Base-by-base conservation (phyloP, 2,888 invertebrate genomes). In the Drosophila paranaensis region DNA sequence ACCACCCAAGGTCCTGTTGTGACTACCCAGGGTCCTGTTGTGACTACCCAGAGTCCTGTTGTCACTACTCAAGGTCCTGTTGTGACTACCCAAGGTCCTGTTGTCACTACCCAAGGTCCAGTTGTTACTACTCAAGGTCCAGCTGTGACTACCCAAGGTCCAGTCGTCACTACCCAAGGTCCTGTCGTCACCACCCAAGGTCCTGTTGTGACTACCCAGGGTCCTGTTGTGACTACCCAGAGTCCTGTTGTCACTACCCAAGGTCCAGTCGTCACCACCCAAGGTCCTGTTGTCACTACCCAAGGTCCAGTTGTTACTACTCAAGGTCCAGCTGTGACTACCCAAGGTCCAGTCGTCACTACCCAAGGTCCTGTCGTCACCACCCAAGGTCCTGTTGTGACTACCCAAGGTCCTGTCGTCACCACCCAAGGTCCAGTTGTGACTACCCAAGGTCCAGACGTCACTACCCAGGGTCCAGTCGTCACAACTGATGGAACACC, bases 331-430 rank as follows among this genome's bases (percentile, higher is more conserved):
- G 51, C 11, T 1, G 25, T 54, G 25, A 16, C 27, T 39, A 64
- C 42, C 11, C 58, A 30, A 3, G 48, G 2, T 4, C 30, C 53
- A 10, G 53, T 39, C 1, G 40, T 13, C 0, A 27, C 51, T 3
- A 56, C 71, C 27, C 57, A 54, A 0, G 46, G 8, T 0, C 25
- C 67, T 25, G 45, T n/a, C n/a, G n/a, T n/a, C n/a, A n/a, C n/a
- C n/a, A n/a, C n/a, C n/a, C n/a, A n/a, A n/a, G n/a, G n/a, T 55
- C n/a, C n/a, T n/a, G n/a, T n/a, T 2, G 62, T 43, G 0, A n/a
- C 46, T 0, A 45, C 74, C 20, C 50, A 53, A 0, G 40, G 13
- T 2, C 20, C 63, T 2, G 9, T 51, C 2, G 64, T 35, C 0
- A n/a, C 39, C 1, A 46, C 66, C 10, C 13, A 35, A 1, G 43